Conservation (phyloP, 2,797 vertebrate species). For the Neosalanx taihuensis region DNA sequence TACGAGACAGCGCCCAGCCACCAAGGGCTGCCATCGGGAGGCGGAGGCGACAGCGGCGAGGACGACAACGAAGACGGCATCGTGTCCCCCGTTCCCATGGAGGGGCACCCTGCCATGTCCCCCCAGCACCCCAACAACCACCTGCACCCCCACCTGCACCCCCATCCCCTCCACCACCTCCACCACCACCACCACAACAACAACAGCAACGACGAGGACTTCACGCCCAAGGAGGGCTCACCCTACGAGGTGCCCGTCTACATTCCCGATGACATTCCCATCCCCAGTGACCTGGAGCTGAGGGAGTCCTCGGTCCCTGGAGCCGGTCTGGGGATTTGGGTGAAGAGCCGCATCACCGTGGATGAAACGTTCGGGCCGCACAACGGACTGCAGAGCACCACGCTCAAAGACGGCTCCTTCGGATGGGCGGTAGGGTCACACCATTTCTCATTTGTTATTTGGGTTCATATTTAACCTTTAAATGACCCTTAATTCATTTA, state of each 20-base stretch:
- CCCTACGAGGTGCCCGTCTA: constrained; percentile 97
- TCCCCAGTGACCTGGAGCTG: constrained; percentile 93
- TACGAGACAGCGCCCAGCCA: constrained; percentile 92
- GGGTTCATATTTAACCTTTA: too few relatives aligned
- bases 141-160: constrained; percentile 7
- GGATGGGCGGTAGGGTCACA: constrained; percentile 93
- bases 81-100: constrained; percentile 85
- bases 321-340: constrained; percentile 94
- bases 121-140: constrained; percentile 8
- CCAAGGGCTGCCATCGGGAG: constrained; percentile 77
- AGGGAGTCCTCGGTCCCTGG: constrained; percentile 95
- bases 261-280: constrained; percentile 98
- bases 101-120: constrained; percentile 69
- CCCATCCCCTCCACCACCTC: constrained; percentile 1
- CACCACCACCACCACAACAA: constrained; percentile 50
- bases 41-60: constrained; percentile 85
- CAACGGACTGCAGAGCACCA: constrained; percentile 74
- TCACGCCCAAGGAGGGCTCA: constrained; percentile 96
- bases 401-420: constrained; percentile 85
- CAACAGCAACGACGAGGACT: constrained; percentile 86
- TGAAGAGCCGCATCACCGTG: constrained; percentile 83
- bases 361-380: constrained; percentile 92
- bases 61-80: constrained; percentile 90
- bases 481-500: too few relatives aligned
- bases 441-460: background rate